A percentile compares a stretch with the other conserved stretches of the same genome.
Conservation (phyloP, 2,797 vertebrate species). For the Menidia menidia region DNA sequence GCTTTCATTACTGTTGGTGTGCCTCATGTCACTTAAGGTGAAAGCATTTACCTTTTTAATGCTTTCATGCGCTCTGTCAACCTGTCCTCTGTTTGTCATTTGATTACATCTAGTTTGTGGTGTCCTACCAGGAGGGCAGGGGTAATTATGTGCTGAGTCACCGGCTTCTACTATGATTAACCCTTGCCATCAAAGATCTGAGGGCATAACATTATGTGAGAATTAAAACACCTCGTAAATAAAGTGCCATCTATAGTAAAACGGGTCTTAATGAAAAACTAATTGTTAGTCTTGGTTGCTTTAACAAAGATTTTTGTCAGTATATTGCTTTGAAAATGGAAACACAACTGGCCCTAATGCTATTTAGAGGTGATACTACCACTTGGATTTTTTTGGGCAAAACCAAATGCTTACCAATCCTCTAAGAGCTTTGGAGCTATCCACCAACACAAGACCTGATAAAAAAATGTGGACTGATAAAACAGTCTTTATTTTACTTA, state of each 20-base stretch:
- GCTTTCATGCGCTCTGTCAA: slow-evolving; percentile 22
- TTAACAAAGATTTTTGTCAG: slow-evolving; percentile 2
- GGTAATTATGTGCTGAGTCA: slow-evolving; percentile 57
- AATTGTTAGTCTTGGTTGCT: neutral
- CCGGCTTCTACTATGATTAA: slow-evolving; percentile 51
- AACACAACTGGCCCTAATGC: neutral
- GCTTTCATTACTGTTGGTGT: slow-evolving; percentile 50
- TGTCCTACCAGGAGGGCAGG: slow-evolving; percentile 76
- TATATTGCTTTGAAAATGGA: slow-evolving; percentile 3
- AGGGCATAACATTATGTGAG: slow-evolving; percentile 47
- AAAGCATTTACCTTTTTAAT: slow-evolving; percentile 49
- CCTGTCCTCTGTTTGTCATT: slow-evolving; percentile 51
- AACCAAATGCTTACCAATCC: neutral
- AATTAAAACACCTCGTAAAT: slow-evolving; percentile 25
- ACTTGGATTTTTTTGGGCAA: neutral
- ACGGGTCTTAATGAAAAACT: neutral
- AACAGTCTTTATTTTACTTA: neutral
- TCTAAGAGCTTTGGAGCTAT: neutral
- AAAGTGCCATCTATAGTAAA: slow-evolving; percentile 6
- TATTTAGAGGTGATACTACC: neutral
- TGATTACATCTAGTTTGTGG: slow-evolving; percentile 52
- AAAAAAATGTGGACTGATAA: too few species aligned
- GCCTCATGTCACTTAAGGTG: slow-evolving; percentile 46
- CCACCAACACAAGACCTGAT: neutral
- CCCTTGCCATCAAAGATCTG: slow-evolving; percentile 39